Conservation (phyloP, 2,113 vertebrate species). For the Suncus etruscus region DNA sequence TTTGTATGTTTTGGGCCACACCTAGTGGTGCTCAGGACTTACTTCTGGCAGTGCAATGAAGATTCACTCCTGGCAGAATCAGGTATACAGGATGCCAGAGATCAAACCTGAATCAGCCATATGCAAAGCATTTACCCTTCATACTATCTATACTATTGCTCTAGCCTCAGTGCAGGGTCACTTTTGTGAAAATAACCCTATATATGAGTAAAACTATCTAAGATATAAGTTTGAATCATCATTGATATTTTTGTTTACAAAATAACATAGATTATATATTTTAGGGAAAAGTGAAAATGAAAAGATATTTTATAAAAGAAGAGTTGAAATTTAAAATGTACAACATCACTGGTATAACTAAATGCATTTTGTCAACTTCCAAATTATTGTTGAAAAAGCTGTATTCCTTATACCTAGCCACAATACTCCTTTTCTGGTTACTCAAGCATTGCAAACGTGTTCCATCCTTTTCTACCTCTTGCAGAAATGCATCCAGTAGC, state of each 20-base stretch:
- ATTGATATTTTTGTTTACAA: not conserved
- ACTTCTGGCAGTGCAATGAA: too few relatives aligned
- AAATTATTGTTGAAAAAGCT: too few relatives aligned
- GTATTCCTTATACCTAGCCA: not conserved
- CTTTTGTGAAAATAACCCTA: too few relatives aligned
- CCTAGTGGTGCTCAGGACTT: too few relatives aligned
- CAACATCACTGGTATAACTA: not conserved
- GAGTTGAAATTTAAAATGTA: not conserved
- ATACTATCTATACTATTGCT: not conserved
- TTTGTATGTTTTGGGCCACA: too few relatives aligned
- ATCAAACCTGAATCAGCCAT: too few relatives aligned
- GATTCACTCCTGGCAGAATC: too few relatives aligned
- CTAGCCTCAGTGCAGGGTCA: too few relatives aligned
- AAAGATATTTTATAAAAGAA: conserved; percentile 24
- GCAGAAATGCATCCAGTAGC: not conserved
- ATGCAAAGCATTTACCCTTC: not conserved
- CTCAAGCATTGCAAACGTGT: not conserved
- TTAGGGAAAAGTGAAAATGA: not conserved
- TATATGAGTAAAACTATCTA: too few relatives aligned
- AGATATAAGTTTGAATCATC: too few relatives aligned
- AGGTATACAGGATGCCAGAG: too few relatives aligned
- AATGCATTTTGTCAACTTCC: not conserved
- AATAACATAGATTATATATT: not conserved
- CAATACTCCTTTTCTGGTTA: not conserved
- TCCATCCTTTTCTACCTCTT: not conserved